Percentiles rank a stretch among this genome's conserved stretches.
Evolutionary conservation across 2,797 vertebrate species (phyloP).

Genomic region (Cercopithecus neglectus): DNA sequence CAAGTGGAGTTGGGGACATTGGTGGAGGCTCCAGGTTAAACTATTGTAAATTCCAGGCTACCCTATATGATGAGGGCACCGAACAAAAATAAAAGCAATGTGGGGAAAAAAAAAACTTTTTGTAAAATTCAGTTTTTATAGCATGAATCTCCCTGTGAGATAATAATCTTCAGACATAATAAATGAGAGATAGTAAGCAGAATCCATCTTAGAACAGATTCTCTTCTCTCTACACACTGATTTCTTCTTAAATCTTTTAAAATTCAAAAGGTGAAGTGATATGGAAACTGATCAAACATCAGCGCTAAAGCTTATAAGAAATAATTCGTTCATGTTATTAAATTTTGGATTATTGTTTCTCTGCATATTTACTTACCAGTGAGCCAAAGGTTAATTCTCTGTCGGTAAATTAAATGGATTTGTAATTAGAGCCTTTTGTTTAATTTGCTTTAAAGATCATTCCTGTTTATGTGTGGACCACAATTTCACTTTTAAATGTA

Average conservation of each 20-base stretch:
- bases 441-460: conserved; percentile 83
- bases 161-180: conserved; percentile 24
- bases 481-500: conserved; percentile 80
- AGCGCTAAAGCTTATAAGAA: conserved; percentile 56
- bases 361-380: conserved; percentile 73
- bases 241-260: conserved; percentile 44
- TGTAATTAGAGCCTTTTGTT: conserved; percentile 83
- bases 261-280: conserved; percentile 64
- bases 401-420: conserved; percentile 80
- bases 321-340: conserved; percentile 67
- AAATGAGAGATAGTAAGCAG: neutral
- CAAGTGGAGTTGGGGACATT: neutral
- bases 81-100: neutral
- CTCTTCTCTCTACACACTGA: neutral
- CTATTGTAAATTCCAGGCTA: neutral
- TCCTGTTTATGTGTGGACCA: conserved; percentile 77
- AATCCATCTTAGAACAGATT: neutral
- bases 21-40: neutral
- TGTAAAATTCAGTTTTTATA: neutral
- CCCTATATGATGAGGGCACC: neutral
- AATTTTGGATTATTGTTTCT: conserved; percentile 76
- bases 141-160: neutral
- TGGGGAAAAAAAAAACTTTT: neutral
- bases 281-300: conserved; percentile 45
- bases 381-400: conserved; percentile 79